Evolutionary conservation across 2,888 invertebrate genomes (phyloP).

Genomic region (Idaea biselata): DNA sequence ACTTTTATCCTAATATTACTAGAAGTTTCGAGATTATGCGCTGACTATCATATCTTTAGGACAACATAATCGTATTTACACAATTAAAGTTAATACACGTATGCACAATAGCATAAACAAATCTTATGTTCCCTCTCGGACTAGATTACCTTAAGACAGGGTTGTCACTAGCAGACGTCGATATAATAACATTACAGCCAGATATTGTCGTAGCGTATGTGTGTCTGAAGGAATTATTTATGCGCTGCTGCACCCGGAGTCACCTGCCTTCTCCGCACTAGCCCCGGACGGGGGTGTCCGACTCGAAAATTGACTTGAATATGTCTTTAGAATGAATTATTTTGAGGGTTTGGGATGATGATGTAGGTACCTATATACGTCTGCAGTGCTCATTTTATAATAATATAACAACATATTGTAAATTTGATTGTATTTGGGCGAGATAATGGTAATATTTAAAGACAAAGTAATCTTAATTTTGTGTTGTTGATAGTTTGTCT

Average conservation of each 20-base stretch:
- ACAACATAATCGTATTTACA: no score
- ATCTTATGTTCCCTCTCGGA: conserved; percentile 39
- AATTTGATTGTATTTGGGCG: no score
- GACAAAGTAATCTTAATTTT: no score
- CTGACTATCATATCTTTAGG: no score
- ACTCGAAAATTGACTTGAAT: conserved; percentile 44
- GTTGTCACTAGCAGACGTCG: conserved; percentile 70
- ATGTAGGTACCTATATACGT: neutral
- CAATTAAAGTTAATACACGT: no score
- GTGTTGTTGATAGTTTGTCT: no score
- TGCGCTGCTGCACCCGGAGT: conserved; percentile 55
- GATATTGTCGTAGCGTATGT: conserved; percentile 67
- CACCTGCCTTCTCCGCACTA: conserved; percentile 16
- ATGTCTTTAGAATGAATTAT: conserved; percentile 1
- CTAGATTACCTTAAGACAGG: conserved; percentile 69
- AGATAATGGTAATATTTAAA: no score
- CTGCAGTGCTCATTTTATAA: neutral
- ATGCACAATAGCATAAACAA: neutral
- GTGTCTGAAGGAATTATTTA: conserved; percentile 77
- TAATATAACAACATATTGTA: no score
- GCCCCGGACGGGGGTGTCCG: conserved; percentile 36
- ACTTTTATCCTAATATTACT: no score
- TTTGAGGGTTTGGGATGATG: neutral
- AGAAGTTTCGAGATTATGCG: no score
- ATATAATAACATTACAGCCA: conserved; percentile 69